Base-by-base conservation (phyloP, 2,888 invertebrate species). In the Metallyticus violacea region DNA sequence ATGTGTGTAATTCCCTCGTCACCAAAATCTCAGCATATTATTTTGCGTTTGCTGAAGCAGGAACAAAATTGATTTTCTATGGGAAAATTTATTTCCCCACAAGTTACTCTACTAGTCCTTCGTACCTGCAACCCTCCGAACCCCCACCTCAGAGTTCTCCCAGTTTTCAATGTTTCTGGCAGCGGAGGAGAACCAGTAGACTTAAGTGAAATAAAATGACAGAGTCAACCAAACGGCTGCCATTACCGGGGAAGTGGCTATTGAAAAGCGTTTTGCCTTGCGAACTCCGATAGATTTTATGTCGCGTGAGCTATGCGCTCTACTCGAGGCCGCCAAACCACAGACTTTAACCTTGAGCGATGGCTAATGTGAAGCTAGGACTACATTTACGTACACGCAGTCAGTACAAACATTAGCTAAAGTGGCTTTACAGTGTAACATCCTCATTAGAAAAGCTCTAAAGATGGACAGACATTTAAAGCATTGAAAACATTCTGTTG, bases 251-350 rank as follows among this genome's bases (percentile, higher is more conserved):
- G 30, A 81, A 40, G 30, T 30, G 81, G 40, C 81, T 81, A 40
- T 81, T 81, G 81, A 81, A 81, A 81, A 81, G 81, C 81, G 81
- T 81, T 81, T 81, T 81, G 40, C 29, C 81, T 28, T 62, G 40
- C 40, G 9, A 62, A 22, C 40, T 62, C 40, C 40, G 40, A 62
- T 62, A 62, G 40, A 62, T 62, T 62, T 62, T 62, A 62, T 62
- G 40, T 62, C 40, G 40, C 40, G 40, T 62, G 40, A 62, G 40
- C 15, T 15, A 62, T 62, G 40, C 22, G 40, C 40, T 15, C 40
- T 40, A 15, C n/a, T n/a, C n/a, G n/a, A n/a, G n/a, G n/a, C n/a
- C n/a, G n/a, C n/a, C 9, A 40, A 15, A 9, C 22, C 40, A 1
- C 40, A 22, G 22, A 62, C 40, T 9, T 62, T 40, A 40, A 40